These are phyloP conservation scores for Nyleta sp. DNA, from an alignment of 2,888 invertebrate species.

Conservation along the genomic window DNA sequence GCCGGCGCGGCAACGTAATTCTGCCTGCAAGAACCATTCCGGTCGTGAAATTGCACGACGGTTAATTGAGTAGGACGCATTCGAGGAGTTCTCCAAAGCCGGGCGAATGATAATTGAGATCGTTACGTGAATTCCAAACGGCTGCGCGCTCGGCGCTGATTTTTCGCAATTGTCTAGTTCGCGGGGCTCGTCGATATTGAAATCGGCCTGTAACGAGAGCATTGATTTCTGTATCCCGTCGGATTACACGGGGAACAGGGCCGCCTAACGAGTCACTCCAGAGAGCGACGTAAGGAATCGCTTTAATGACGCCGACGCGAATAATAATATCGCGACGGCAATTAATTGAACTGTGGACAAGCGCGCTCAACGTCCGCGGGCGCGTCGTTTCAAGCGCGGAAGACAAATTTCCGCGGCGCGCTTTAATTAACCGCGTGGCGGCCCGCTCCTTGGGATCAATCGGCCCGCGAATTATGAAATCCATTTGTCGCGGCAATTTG, in stretches of 20 bases:
- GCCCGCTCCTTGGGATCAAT: background rate
- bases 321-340: too few relatives aligned
- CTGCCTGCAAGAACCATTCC: constrained; percentile 44
- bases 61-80: constrained; percentile 54
- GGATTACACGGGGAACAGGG: background rate
- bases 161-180: constrained; percentile 45
- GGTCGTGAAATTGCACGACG: constrained; percentile 48
- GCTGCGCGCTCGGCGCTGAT: constrained; percentile 25
- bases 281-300: background rate
- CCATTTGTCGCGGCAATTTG: constrained; percentile 31
- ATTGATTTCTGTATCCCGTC: constrained; percentile 35
- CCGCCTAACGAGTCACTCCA: constrained; percentile 14
- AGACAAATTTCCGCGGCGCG: too few relatives aligned
- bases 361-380: too few relatives aligned
- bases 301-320: too few relatives aligned
- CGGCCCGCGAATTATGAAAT: constrained; percentile 24
- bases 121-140: constrained; percentile 47
- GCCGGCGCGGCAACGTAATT: constrained; percentile 26
- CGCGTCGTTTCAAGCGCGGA: too few relatives aligned
- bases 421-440: too few relatives aligned
- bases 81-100: constrained; percentile 49
- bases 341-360: too few relatives aligned
- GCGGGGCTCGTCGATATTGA: constrained; percentile 30
- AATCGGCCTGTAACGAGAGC: constrained; percentile 41
- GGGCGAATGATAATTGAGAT: constrained; percentile 55